A percentile compares a stretch with the other conserved stretches of the same genome.
Conservation (phyloP, 2,797 vertebrate genomes). For the Urophycis tenuis region DNA sequence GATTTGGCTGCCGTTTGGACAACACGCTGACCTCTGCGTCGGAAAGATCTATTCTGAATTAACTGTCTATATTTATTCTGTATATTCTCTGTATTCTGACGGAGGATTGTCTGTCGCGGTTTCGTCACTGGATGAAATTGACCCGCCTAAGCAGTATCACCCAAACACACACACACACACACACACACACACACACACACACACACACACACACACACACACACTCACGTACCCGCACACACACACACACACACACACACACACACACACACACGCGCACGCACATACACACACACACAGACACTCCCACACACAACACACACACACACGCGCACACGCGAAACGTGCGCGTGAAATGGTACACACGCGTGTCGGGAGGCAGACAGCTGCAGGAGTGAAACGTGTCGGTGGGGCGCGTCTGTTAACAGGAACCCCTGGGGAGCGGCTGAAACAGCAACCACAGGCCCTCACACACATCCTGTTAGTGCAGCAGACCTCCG, state of each 20-base stretch:
- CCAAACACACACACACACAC: background rate
- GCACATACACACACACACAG: background rate
- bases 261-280: too few relatives aligned
- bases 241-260: too few relatives aligned
- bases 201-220: background rate
- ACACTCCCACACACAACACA: background rate
- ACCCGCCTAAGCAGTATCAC: background rate
- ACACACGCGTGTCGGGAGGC: background rate
- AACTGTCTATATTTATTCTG: background rate
- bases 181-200: background rate
- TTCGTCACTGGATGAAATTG: background rate
- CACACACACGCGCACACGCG: too few relatives aligned
- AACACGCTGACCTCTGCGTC: too few relatives aligned
- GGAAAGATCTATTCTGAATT: background rate
- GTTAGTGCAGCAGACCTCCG: conserved; percentile 26
- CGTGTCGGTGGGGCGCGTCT: background rate
- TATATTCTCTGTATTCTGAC: background rate
- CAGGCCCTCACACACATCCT: conserved; percentile 17
- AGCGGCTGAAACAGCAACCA: conserved; percentile 7
- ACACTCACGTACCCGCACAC: background rate
- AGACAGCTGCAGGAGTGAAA: background rate
- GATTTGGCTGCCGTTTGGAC: background rate
- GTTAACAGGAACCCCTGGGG: background rate
- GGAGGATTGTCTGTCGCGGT: background rate
- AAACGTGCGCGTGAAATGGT: background rate